Base-by-base conservation (phyloP, 2,797 vertebrate species). In the Xyrichtys novacula region DNA sequence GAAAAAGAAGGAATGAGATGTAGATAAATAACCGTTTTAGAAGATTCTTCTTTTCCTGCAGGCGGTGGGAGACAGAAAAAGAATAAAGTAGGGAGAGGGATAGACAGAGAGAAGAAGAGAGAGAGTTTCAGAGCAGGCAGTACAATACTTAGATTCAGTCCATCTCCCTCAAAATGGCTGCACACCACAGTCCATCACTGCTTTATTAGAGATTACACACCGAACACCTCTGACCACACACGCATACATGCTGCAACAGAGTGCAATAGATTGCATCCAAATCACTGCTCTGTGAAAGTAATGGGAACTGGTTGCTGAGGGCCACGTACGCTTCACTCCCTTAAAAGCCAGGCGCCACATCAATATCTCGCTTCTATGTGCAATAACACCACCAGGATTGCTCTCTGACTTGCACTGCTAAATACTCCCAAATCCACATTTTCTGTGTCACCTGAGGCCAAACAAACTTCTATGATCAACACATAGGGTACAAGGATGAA, bases 201-300 rank as follows among this genome's bases (percentile, higher is more conserved):
- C 74, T 84, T 86, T 90, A 88, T 85, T 87, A 82, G 64, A 81
- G 71, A 71, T 72, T 70, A 74, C 78, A 73, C 83, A 82, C 72
- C 76, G 64, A 64, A 71, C 49, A 69, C 63, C 53, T 59, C 25
- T 72, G 79, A 72, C 57, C 60, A 57, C 59, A 63, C 25, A 52
- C 40, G 46, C 65, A 67, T 32, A 46, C 43, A 59, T 28, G 47
- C 56, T 72, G 74, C 78, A 80, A 46, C 58, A 38, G 55, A 74
- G 83, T 84, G 81, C 63, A 85, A 70, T 74, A 71, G 74, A 86
- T 85, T 80, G 65, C 77, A 78, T 85, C 85, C 88, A 86, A 89
- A 89, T 88, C 80, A 74, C 79, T 50, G 20, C 77, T 62, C 76
- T 83, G 55, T 76, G 61, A 71, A 85, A 79, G 85, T 83, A 89